A percentile compares a stretch with the other conserved stretches of the same genome.
Evolutionary conservation across 2,797 vertebrate genomes (phyloP).

Genomic region (Chelon labrosus): DNA sequence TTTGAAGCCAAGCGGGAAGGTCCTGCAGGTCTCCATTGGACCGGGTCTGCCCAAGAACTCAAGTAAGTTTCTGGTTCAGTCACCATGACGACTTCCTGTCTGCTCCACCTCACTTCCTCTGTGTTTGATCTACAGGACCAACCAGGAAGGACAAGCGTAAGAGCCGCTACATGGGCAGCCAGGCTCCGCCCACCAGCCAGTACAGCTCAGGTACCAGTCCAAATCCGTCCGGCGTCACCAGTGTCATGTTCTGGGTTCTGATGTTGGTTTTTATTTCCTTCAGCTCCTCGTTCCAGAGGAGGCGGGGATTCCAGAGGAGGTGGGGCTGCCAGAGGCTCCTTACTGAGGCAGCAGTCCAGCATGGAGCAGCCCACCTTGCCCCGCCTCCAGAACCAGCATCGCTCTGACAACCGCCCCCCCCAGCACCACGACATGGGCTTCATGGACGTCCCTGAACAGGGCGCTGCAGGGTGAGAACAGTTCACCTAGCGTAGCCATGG

Average conservation of each 20-base stretch:
- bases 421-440: slow-evolving; percentile 82
- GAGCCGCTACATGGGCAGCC: slow-evolving; percentile 73
- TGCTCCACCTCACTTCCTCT: slow-evolving; percentile 15
- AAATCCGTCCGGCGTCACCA: background rate
- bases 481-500: background rate
- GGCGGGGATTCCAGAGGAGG: slow-evolving; percentile 29
- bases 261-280: background rate
- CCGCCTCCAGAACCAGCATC: slow-evolving; percentile 66
- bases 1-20: slow-evolving; percentile 84
- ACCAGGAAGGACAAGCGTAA: slow-evolving; percentile 86
- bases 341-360: slow-evolving; percentile 83
- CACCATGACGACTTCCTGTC: background rate
- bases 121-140: slow-evolving; percentile 77
- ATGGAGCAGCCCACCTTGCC: slow-evolving; percentile 89
- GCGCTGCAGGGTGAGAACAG: slow-evolving; percentile 85
- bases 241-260: too few species aligned
- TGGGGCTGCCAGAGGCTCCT: slow-evolving; percentile 63
- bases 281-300: slow-evolving; percentile 26
- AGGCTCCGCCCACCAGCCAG: slow-evolving; percentile 31
- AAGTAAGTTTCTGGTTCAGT: slow-evolving; percentile 74
- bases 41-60: slow-evolving; percentile 87
- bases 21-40: slow-evolving; percentile 82
- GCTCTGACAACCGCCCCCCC: background rate
- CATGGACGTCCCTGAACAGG: slow-evolving; percentile 89
- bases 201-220: slow-evolving; percentile 63